Evolutionary conservation across 2,797 vertebrate species (phyloP), one percentile per base, ranked within the genome.

Genomic region (Pygocentrus nattereri): DNA sequence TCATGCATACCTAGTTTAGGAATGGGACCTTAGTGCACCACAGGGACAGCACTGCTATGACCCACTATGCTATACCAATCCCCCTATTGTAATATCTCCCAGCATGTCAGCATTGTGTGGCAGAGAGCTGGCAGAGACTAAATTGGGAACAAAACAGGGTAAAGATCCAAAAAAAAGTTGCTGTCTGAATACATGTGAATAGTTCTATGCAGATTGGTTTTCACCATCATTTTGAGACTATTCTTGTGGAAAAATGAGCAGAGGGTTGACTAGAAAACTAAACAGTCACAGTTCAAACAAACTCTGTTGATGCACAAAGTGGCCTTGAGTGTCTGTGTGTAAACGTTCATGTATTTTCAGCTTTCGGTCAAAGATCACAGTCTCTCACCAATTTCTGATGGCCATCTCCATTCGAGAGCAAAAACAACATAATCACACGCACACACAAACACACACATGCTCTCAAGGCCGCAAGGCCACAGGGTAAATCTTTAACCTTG

Each of bases 341-440:
- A 65, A 65, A 47, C 19, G 41, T 64, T n/a, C 34, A 49, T 77
- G 61, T 59, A 52, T 59, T 38, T 64, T 69, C 56, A 25, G 52
- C 12, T 50, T 21, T 76, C 58, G 79, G 72, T 74, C 79, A 80
- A 80, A 80, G 78, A 80, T 80, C 78, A 80, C 23, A 70, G 59
- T 73, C 69, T 62, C 47, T 73, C 23, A 15, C 30, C 44, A 47
- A 79, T 62, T 73, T 34, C 49, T 71, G 56, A 62, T 77, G 56
- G 69, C 64, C 71, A 31, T 31, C 25, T 49, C 15, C 31, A 74
- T 56, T 8, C 23, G 21, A n/a, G 54, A 6, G 54, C 54, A 56
- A 54, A 61, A 61, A 61, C 74, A 61, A 61, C 4, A 27, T 27
- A 61, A 61, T 30, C 58, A 27, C 11, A 3, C 10, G 0, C 58